These are phyloP conservation scores for Cuniculus paca DNA, from an alignment of 2,797 vertebrate genomes.

Conservation along the genomic window DNA sequence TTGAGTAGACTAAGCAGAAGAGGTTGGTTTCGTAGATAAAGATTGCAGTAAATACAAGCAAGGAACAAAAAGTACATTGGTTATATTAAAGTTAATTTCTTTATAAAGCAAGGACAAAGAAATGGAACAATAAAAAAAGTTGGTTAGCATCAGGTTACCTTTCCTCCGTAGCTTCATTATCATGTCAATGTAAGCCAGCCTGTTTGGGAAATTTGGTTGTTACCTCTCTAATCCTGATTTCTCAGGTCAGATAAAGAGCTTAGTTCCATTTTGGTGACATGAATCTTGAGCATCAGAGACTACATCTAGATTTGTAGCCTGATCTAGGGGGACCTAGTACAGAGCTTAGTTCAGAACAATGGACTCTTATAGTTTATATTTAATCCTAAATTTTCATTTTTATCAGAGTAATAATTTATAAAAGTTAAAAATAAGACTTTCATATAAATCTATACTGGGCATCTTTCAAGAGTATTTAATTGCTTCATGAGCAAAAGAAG, in stretches of 20 bases:
- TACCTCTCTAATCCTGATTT: not conserved
- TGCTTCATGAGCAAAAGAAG: not conserved
- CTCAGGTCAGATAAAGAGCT: not conserved
- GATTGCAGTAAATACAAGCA: not conserved
- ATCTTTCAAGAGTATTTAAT: conserved; percentile 22
- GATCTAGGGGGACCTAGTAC: no score
- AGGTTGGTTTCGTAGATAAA: not conserved
- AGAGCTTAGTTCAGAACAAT: not conserved
- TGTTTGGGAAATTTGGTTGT: not conserved
- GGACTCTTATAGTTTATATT: not conserved
- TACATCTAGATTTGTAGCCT: not conserved
- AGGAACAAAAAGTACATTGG: not conserved
- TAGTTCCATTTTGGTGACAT: not conserved
- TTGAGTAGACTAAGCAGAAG: no score
- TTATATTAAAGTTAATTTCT: not conserved
- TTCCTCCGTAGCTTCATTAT: not conserved
- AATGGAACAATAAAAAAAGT: no score
- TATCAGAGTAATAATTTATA: not conserved
- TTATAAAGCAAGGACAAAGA: not conserved
- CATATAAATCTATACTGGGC: not conserved
- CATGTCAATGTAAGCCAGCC: not conserved
- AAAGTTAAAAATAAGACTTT: conserved; percentile 19
- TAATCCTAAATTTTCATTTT: not conserved
- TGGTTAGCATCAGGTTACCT: not conserved
- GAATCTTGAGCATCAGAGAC: not conserved